phyloP scores from a whole-genome alignment of 2,888 invertebrate species.

The Epsilonema sp. region DNA sequence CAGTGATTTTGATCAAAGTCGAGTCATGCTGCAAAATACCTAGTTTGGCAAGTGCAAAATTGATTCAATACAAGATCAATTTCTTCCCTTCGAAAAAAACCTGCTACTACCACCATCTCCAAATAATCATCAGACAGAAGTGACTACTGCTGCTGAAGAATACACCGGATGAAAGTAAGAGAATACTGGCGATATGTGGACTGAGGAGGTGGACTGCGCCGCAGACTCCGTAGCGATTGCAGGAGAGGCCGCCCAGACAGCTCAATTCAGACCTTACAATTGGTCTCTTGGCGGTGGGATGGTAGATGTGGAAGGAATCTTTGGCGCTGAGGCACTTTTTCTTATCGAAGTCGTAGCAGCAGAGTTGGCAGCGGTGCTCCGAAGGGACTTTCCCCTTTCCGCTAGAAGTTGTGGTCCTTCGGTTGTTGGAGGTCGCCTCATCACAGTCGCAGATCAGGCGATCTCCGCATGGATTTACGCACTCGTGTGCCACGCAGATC shows the following conservation, averaged over 20 bases:
- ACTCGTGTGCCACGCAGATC: constrained; percentile 25
- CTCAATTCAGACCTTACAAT: constrained; percentile 24
- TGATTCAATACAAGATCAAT: too few species aligned
- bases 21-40: too few species aligned
- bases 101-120: too few species aligned
- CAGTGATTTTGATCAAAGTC: too few species aligned
- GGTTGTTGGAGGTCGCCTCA: too few species aligned
- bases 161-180: too few species aligned
- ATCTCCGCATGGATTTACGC: constrained; percentile 25
- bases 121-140: too few species aligned
- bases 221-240: constrained; percentile 27
- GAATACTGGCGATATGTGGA: neutral
- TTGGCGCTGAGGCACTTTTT: constrained; percentile 25
- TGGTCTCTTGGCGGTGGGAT: constrained; percentile 14
- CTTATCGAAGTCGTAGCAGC: constrained; percentile 22
- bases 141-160: too few species aligned
- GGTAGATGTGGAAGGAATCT: constrained; percentile 21
- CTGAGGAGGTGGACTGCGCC: constrained; percentile 6
- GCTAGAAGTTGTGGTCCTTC: too few species aligned
- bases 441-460: constrained; percentile 20
- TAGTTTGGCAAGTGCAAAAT: too few species aligned
- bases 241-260: constrained; percentile 24
- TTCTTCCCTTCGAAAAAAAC: too few species aligned
- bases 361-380: constrained; percentile 27
- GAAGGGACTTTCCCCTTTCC: constrained; percentile 13